These are phyloP conservation scores for Rousettus leschenaultii DNA, from an alignment of 2,113 vertebrate genomes.

Conservation along the genomic window DNA sequence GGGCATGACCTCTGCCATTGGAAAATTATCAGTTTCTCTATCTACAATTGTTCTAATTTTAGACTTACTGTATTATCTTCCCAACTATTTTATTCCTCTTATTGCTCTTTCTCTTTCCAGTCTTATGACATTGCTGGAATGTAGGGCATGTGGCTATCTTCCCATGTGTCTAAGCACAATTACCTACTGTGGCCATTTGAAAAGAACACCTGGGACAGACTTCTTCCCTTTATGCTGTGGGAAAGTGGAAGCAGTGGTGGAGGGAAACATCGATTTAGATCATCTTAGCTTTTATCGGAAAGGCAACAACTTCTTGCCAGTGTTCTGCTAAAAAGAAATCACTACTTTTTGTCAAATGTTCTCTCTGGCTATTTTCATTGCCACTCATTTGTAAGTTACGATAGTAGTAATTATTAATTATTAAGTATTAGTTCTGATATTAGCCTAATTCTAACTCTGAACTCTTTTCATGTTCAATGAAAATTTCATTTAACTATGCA, in stretches of 20 bases:
- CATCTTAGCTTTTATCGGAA: not conserved
- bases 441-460: constrained; percentile 13
- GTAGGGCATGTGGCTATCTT: not conserved
- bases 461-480: not conserved
- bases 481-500: constrained; percentile 11
- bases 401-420: not conserved
- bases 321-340: not conserved
- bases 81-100: not conserved
- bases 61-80: not conserved
- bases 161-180: not conserved
- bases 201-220: not conserved
- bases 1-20: not conserved
- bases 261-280: not conserved
- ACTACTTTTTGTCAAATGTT: not conserved
- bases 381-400: not conserved
- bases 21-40: not conserved
- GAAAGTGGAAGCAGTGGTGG: not conserved
- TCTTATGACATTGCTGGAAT: not conserved
- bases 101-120: not conserved
- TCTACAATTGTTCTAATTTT: not conserved
- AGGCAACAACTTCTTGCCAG: not conserved
- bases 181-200: not conserved
- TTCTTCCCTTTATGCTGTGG: not conserved
- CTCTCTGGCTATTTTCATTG: not conserved
- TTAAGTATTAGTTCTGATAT: not conserved